A percentile compares a stretch with the other conserved stretches of the same genome.
These are phyloP conservation scores for Karalla daura DNA, from an alignment of 2,797 vertebrate genomes.

Conservation along the genomic window DNA sequence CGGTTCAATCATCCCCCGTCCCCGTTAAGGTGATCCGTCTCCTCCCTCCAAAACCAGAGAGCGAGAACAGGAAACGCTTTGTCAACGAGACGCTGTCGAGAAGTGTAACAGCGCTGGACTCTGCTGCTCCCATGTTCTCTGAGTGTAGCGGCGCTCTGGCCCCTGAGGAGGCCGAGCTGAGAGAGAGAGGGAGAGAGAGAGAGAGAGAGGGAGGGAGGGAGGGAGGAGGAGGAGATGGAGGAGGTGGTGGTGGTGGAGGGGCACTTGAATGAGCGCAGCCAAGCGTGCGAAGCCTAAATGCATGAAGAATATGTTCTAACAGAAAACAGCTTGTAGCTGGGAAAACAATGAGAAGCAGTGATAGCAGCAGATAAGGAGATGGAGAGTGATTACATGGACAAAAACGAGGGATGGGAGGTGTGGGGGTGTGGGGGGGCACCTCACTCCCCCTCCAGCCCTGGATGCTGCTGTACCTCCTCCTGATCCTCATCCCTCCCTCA, in stretches of 20 bases:
- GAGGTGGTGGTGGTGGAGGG: constrained; percentile 1
- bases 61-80: background rate
- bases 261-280: constrained; percentile 40
- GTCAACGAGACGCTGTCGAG: constrained; percentile 21
- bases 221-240: constrained; percentile 27
- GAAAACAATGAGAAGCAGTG: constrained; percentile 35
- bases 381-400: constrained; percentile 37
- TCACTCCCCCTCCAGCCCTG: constrained; percentile 34
- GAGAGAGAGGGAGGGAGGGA: background rate
- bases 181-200: constrained; percentile 2
- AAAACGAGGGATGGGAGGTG: constrained; percentile 34
- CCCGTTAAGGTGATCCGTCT: too few species aligned
- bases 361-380: constrained; percentile 34
- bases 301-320: constrained; percentile 47
- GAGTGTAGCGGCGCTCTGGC: constrained; percentile 29
- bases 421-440: constrained; percentile 36
- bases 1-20: too few species aligned
- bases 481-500: constrained; percentile 19
- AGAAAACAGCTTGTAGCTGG: constrained; percentile 38
- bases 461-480: constrained; percentile 32
- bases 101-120: constrained; percentile 21
- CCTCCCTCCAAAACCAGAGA: background rate
- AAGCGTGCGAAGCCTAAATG: constrained; percentile 45
- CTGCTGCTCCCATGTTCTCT: constrained; percentile 33
- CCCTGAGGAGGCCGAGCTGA: constrained; percentile 28